A percentile compares a stretch with the other conserved stretches of the same genome.
Evolutionary conservation across 2,113 vertebrate species (phyloP).

Genomic region (Pterophyllum scalare): DNA sequence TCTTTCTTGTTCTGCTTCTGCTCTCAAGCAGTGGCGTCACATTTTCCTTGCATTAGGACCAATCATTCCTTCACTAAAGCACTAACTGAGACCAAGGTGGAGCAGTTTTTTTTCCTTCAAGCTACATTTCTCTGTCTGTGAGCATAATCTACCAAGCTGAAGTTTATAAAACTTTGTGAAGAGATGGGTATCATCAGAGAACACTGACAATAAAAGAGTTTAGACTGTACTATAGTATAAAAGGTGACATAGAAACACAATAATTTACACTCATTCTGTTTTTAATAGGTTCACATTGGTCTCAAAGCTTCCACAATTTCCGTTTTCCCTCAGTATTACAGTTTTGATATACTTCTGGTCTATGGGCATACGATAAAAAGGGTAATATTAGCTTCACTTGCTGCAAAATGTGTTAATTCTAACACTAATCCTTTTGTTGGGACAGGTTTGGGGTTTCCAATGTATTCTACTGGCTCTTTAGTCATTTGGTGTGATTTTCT

Average conservation of each 20-base stretch:
- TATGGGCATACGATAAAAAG: not conserved
- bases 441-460: no score
- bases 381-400: not conserved
- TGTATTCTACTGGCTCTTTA: not conserved
- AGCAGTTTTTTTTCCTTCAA: not conserved
- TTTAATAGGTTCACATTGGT: not conserved
- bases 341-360: not conserved
- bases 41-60: not conserved
- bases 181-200: not conserved
- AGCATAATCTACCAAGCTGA: not conserved
- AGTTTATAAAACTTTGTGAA: not conserved
- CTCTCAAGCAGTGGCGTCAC: not conserved
- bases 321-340: not conserved
- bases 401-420: no score
- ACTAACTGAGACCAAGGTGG: not conserved
- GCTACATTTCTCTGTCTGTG: not conserved
- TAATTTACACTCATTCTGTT: not conserved
- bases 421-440: not conserved
- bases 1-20: not conserved
- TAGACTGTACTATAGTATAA: not conserved
- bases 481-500: not conserved
- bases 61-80: not conserved
- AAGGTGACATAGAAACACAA: not conserved
- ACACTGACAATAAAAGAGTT: not conserved
- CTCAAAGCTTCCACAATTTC: not conserved